Evolutionary conservation across 2,797 vertebrate species (phyloP).

Genomic region (Channallabes apus): DNA sequence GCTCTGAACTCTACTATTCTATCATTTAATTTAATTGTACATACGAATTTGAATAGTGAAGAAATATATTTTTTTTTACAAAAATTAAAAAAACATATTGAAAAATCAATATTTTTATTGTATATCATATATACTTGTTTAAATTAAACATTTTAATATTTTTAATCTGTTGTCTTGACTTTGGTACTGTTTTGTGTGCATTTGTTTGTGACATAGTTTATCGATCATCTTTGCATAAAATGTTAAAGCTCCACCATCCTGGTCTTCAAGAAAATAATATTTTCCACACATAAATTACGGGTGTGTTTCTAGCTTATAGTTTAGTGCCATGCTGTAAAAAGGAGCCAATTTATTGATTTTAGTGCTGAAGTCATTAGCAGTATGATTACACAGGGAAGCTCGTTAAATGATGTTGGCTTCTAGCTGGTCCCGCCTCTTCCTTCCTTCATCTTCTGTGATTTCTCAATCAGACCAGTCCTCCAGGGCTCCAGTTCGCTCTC

Average conservation of each 20-base stretch:
- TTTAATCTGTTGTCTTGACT: neutral
- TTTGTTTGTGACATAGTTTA: neutral
- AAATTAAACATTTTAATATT: neutral
- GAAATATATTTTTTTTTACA: neutral
- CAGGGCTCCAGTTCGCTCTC: constrained; percentile 66
- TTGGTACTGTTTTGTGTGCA: neutral
- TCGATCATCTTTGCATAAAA: neutral
- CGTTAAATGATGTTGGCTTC: constrained; percentile 67
- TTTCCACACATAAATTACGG: neutral
- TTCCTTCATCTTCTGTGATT: constrained; percentile 56
- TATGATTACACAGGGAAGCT: constrained; percentile 71
- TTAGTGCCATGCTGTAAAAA: constrained; percentile 17
- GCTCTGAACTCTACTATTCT: neutral
- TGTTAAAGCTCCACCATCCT: neutral
- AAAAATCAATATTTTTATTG: no score
- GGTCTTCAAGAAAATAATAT: neutral
- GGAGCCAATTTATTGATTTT: constrained; percentile 67
- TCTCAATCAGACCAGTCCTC: constrained; percentile 67
- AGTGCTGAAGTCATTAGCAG: constrained; percentile 72
- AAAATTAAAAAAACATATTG: no score
- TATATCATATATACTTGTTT: neutral
- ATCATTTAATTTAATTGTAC: neutral
- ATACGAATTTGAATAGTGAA: neutral
- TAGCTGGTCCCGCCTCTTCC: constrained; percentile 47
- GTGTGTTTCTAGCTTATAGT: constrained; percentile 9